Conservation (phyloP, 2,797 vertebrate genomes). For the Catharus ustulatus region DNA sequence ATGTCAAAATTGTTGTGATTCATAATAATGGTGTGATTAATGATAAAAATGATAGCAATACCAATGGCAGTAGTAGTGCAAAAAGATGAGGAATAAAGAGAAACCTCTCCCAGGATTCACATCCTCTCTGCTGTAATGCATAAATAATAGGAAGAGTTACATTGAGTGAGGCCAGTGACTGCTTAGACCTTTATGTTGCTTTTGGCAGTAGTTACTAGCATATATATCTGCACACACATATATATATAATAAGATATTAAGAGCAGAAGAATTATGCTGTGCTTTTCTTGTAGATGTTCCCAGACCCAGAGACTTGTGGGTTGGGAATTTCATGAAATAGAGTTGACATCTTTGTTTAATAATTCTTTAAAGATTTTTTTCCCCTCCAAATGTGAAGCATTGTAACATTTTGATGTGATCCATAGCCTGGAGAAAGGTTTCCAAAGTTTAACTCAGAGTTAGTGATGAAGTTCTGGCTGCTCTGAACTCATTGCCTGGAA, state of each 20-base stretch:
- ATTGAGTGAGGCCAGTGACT: neutral
- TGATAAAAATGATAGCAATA: neutral
- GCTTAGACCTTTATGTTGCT: neutral
- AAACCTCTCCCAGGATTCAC: neutral
- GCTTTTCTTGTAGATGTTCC: neutral
- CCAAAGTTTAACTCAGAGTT: neutral
- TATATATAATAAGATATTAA: neutral
- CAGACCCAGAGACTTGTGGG: neutral
- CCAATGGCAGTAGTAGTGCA: neutral
- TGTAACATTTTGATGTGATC: neutral
- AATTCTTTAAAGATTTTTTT: neutral
- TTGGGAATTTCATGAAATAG: neutral
- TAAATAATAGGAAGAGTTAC: neutral
- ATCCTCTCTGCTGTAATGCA: neutral
- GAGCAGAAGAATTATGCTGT: neutral
- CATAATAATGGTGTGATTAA: neutral
- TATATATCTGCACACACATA: neutral
- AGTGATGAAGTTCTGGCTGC: neutral
- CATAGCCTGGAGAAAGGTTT: neutral
- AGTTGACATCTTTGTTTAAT: neutral
- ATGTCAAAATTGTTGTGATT: neutral
- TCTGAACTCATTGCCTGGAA: neutral
- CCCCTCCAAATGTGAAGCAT: neutral
- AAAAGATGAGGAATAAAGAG: neutral
- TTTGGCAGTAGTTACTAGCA: neutral